Conservation (phyloP, 2,888 invertebrate genomes). For the Luperina nickerlii region DNA sequence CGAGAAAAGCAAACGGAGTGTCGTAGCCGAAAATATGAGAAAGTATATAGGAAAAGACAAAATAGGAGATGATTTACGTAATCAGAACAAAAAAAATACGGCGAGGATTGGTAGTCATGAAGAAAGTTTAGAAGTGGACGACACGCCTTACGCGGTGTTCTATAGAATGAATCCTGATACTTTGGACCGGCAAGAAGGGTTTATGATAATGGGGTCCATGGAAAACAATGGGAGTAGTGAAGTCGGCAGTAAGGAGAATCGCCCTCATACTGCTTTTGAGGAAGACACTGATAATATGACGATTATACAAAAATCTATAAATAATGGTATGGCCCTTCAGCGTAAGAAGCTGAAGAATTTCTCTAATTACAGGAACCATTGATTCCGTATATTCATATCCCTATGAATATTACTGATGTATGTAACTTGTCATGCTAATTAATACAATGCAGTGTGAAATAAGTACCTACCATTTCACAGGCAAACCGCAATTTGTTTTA, state of each 20-base stretch:
- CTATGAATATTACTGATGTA: conserved; percentile 35
- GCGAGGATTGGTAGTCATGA: conserved; percentile 69
- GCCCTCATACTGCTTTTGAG: conserved; percentile 42
- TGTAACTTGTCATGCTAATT: conserved; percentile 54
- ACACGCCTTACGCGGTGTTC: conserved; percentile 79
- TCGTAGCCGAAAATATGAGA: conserved; percentile 67
- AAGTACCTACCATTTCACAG: conserved; percentile 38
- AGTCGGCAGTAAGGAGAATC: conserved; percentile 58
- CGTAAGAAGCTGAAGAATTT: conserved; percentile 70
- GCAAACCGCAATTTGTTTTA: conserved; percentile 55
- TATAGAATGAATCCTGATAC: conserved; percentile 77
- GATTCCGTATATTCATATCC: conserved; percentile 35
- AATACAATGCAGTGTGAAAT: conserved; percentile 59
- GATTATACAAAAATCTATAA: conserved; percentile 45
- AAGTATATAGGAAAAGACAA: conserved; percentile 73
- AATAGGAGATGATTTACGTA: conserved; percentile 49
- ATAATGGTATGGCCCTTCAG: conserved; percentile 59
- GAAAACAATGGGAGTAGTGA: conserved; percentile 54
- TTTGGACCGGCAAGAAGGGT: conserved; percentile 65
- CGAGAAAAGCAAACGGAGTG: conserved; percentile 66
- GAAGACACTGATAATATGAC: conserved; percentile 49
- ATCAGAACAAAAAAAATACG: conserved; percentile 41
- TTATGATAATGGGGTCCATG: conserved; percentile 58
- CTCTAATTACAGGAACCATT: conserved; percentile 61
- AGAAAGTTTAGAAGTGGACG: conserved; percentile 66